Percentiles rank a stretch among this genome's conserved stretches.
These are phyloP conservation scores for Drosophila kambysellisi DNA, from an alignment of 2,888 invertebrate genomes.

Conservation along the genomic window DNA sequence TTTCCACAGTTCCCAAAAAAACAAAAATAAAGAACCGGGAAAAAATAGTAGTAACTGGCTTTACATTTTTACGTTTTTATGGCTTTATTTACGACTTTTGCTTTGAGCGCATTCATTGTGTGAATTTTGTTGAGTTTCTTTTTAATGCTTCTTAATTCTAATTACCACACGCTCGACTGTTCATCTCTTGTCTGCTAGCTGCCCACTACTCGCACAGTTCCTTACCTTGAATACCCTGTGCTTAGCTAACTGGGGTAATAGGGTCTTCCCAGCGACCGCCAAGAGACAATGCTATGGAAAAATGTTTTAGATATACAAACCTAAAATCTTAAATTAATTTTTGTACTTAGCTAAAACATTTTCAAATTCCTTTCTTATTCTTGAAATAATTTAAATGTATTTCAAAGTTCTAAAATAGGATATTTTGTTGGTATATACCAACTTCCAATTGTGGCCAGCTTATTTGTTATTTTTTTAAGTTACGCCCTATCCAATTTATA, in stretches of 20 bases:
- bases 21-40: neutral
- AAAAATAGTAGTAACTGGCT: conserved; percentile 61
- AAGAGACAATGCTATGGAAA: neutral
- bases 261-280: neutral
- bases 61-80: conserved; percentile 72
- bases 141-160: conserved; percentile 78
- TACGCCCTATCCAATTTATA: conserved; percentile 66
- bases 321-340: neutral
- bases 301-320: no score
- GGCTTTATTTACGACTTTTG: conserved; percentile 73
- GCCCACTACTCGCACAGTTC: conserved; percentile 41
- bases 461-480: conserved; percentile 6
- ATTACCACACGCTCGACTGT: conserved; percentile 74
- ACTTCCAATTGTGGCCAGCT: neutral
- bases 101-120: conserved; percentile 68
- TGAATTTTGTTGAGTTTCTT: conserved; percentile 68
- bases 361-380: neutral
- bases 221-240: conserved; percentile 32
- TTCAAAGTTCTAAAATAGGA: neutral
- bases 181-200: conserved; percentile 52
- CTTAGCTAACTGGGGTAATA: neutral
- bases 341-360: neutral
- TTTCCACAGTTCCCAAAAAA: conserved; percentile 63
- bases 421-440: neutral
- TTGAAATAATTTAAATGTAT: neutral